Percentiles rank a stretch among this genome's conserved stretches.
Evolutionary conservation across 2,797 vertebrate species (phyloP).

Genomic region (Staurois parvus): DNA sequence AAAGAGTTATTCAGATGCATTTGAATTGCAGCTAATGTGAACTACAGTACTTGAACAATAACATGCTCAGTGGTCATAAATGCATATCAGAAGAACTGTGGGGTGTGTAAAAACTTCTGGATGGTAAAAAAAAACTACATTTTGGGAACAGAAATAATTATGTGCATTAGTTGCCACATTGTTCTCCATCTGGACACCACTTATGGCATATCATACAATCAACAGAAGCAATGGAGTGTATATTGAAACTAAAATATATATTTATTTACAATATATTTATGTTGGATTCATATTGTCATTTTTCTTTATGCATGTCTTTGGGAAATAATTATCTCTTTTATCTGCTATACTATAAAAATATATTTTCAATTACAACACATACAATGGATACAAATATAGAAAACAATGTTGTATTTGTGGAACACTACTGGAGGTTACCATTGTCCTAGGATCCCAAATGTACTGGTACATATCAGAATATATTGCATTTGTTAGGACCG

Average conservation of each 20-base stretch:
- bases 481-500: too few species aligned
- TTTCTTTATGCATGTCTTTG: background rate
- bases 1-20: background rate
- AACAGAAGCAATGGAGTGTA: slow-evolving; percentile 3
- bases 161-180: background rate
- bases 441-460: too few species aligned
- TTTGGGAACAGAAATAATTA: slow-evolving; percentile 2
- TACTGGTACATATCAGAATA: too few species aligned
- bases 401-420: too few species aligned
- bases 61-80: slow-evolving; percentile 15
- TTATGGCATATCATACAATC: slow-evolving; percentile 5
- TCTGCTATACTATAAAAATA: background rate
- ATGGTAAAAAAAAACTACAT: background rate
- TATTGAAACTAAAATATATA: background rate
- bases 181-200: slow-evolving; percentile 18
- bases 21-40: background rate
- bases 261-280: background rate
- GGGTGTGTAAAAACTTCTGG: background rate
- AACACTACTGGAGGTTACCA: too few species aligned
- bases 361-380: background rate
- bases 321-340: background rate
- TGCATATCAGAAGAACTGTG: background rate
- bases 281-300: background rate
- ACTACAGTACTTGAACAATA: background rate
- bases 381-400: background rate